A percentile compares a stretch with the other conserved stretches of the same genome.
These are phyloP conservation scores for Drosophila glabriapex DNA, from an alignment of 2,888 invertebrate genomes.

Conservation along the genomic window DNA sequence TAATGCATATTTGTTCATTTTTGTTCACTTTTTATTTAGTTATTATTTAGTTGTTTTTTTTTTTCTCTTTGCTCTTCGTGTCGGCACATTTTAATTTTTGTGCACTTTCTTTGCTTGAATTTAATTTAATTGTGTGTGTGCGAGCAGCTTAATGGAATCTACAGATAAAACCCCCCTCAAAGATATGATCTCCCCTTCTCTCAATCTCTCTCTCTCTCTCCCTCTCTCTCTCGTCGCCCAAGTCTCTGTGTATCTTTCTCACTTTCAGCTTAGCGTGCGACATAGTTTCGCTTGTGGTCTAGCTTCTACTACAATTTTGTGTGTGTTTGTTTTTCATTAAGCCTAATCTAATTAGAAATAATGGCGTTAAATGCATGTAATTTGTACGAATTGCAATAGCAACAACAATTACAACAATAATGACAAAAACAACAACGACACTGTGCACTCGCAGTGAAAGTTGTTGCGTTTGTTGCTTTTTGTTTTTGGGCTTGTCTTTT, in stretches of 20 bases:
- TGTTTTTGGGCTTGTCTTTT: slow-evolving; percentile 55
- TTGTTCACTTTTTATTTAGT: slow-evolving; percentile 21
- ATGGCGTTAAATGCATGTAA: slow-evolving; percentile 72
- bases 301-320: slow-evolving; percentile 39
- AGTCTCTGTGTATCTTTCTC: slow-evolving; percentile 2
- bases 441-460: slow-evolving; percentile 64
- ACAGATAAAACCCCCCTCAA: slow-evolving; percentile 20
- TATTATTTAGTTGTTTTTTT: slow-evolving; percentile 16
- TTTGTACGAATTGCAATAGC: slow-evolving; percentile 50
- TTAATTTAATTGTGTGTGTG: slow-evolving; percentile 62
- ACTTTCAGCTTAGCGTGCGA: slow-evolving; percentile 62
- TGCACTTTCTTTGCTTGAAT: slow-evolving; percentile 62
- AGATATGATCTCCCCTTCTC: background rate
- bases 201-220: background rate
- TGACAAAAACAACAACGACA: slow-evolving; percentile 10
- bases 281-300: slow-evolving; percentile 67
- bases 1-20: slow-evolving; percentile 60
- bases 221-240: background rate
- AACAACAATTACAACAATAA: slow-evolving; percentile 23
- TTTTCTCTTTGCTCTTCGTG: slow-evolving; percentile 28
- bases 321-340: slow-evolving; percentile 22
- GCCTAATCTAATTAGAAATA: slow-evolving; percentile 78
- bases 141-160: slow-evolving; percentile 43
- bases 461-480: slow-evolving; percentile 42
- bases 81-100: slow-evolving; percentile 44